Evolutionary conservation across 2,113 vertebrate species (phyloP).

Genomic region (Nycticorax nycticorax): DNA sequence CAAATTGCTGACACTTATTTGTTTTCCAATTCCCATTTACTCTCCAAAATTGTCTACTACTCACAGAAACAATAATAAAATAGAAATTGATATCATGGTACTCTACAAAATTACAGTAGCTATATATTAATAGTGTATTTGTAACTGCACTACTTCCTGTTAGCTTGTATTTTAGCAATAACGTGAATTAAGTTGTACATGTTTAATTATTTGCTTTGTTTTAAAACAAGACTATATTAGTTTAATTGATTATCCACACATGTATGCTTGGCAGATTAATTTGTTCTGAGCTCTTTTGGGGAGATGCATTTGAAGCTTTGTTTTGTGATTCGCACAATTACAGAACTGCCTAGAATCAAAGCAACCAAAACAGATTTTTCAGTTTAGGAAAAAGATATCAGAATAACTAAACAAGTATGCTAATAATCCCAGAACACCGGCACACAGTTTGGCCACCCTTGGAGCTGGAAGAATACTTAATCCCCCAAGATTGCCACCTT

Average conservation of each 20-base stretch:
- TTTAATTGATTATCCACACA: constrained; percentile 17
- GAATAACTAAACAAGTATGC: neutral
- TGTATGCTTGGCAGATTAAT: neutral
- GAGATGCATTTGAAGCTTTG: neutral
- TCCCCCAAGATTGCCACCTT: neutral
- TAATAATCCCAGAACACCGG: neutral
- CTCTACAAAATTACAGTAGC: neutral
- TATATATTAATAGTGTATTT: neutral
- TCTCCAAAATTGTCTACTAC: neutral
- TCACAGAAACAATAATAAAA: neutral
- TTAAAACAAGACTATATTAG: neutral
- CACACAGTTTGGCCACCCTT: neutral
- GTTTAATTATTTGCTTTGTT: constrained; percentile 4
- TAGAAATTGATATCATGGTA: neutral
- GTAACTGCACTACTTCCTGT: neutral
- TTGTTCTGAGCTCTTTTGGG: neutral
- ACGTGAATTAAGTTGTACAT: neutral
- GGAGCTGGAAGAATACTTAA: neutral
- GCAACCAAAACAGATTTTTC: neutral
- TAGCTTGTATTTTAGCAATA: neutral
- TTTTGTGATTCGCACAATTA: neutral
- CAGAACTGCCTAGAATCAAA: neutral
- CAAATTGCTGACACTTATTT: neutral
- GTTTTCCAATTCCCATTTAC: neutral
- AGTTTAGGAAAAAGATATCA: neutral